These are phyloP conservation scores for Mesocricetus auratus DNA, from an alignment of 2,113 vertebrate genomes.

Conservation along the genomic window DNA sequence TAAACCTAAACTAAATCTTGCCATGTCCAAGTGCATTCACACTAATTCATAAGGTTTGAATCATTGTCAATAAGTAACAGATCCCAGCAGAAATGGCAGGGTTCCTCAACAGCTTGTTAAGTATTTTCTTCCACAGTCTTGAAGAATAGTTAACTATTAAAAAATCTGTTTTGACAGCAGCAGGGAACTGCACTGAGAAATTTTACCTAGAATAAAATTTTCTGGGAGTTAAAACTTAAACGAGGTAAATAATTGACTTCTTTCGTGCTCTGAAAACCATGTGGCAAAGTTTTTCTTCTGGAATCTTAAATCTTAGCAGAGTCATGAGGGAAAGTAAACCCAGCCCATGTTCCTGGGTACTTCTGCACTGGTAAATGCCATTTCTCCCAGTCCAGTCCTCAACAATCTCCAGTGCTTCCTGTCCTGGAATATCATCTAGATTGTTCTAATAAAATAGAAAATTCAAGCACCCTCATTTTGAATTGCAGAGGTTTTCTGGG, in stretches of 20 bases:
- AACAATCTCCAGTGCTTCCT: background rate
- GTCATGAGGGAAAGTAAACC: background rate
- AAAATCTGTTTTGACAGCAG: background rate
- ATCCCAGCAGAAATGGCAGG: background rate
- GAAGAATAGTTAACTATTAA: slow-evolving; percentile 58
- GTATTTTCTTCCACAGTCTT: background rate
- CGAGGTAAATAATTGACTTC: slow-evolving; percentile 60
- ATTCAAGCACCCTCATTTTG: slow-evolving; percentile 6
- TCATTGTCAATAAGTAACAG: slow-evolving; percentile 34
- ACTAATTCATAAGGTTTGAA: background rate
- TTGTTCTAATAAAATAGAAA: background rate
- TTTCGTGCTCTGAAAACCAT: background rate
- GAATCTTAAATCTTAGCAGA: background rate
- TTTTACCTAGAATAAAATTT: background rate
- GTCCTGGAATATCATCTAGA: background rate
- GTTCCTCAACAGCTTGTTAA: background rate
- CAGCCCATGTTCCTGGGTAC: background rate
- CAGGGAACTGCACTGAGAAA: background rate
- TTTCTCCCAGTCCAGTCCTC: too few relatives aligned
- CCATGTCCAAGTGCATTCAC: background rate
- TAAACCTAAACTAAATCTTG: background rate
- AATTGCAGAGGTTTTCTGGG: slow-evolving; percentile 45
- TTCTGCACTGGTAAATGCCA: background rate
- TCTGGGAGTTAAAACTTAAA: slow-evolving; percentile 64
- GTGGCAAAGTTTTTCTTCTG: background rate